phyloP scores from a whole-genome alignment of 2,797 vertebrate genomes.

The Myiotriccus ornatus region DNA sequence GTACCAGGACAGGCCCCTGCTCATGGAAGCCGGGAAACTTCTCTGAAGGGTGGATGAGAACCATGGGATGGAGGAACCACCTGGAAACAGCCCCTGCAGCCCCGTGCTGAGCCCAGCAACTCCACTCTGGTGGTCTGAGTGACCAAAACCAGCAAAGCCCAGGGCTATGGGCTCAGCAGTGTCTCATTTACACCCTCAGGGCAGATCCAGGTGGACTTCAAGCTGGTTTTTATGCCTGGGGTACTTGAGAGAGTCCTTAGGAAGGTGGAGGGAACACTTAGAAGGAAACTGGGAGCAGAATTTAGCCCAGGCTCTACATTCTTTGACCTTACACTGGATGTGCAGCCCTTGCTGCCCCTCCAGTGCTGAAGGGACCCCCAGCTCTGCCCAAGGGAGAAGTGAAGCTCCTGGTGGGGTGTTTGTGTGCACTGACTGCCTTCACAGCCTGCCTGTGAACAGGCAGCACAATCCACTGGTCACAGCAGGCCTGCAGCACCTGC shows the following conservation, averaged over 20 bases:
- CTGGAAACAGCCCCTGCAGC: too few species aligned
- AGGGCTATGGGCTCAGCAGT: background rate
- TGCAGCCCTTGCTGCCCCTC: rapidly evolving
- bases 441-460: background rate
- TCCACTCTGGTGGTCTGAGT: background rate
- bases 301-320: rapidly evolving
- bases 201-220: background rate
- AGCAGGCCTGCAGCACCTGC: background rate
- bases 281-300: background rate
- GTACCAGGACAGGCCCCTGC: background rate
- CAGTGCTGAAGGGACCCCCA: background rate
- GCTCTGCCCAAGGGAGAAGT: background rate
- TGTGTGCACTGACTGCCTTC: rapidly evolving
- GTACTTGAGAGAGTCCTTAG: background rate
- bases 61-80: background rate
- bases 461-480: background rate
- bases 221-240: background rate
- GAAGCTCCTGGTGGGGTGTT: background rate
- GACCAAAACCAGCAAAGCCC: background rate
- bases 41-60: background rate
- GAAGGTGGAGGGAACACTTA: background rate
- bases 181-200: background rate
- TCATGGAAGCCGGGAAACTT: background rate
- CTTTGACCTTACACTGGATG: background rate
- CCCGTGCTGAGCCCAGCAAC: background rate